Evolutionary conservation across 2,888 invertebrate species (phyloP), one percentile per base, ranked within the genome.

Genomic region (Cerceris ruficornis): DNA sequence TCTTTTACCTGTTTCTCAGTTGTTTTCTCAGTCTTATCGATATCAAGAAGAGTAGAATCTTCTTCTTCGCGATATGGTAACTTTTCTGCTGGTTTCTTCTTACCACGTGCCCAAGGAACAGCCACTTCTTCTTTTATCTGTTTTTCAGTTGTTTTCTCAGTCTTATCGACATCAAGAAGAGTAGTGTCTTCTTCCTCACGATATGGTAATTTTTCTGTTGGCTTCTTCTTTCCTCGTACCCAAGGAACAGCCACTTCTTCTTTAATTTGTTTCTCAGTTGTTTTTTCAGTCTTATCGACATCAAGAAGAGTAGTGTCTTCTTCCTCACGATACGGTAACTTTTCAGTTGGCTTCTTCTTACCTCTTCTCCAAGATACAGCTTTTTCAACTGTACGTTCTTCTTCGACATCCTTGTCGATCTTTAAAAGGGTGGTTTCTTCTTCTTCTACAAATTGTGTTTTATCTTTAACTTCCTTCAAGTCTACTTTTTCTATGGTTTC

Each of bases 401-500:
- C 55, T 14, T 84, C 80, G 6, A 84, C 75, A 6, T 87, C 75
- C 65, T 76, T 82, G n/a, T 75, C 69, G 2, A 71, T 50, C n/a
- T 75, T 14, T 0, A 85, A 69, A 46, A 84, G 65, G 17, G 69
- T 72, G 39, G 52, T 75, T 13, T 81, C 82, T 15, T 86, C 81
- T 46, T 77, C 68, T 69, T 89, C 87, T 2, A 81, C 78, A 28
- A 83, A 85, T 15, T 80, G 70, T 1, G 75, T 77, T 55, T 79
- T 78, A 13, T 77, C 83, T 60, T 83, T 84, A 82, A 92, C 90
- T 79, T 92, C 92, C 83, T 94, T 95, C 7, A 95, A 89, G 75
- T 92, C 93, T 7, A 94, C 93, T 81, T 93, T 93, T 90, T 96
- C 95, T 2, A 85, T 7, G 4, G 80, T 80, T 62, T 87, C 86